These are phyloP conservation scores for Agonopterix arenella DNA, from an alignment of 2,888 invertebrate species.

Conservation along the genomic window DNA sequence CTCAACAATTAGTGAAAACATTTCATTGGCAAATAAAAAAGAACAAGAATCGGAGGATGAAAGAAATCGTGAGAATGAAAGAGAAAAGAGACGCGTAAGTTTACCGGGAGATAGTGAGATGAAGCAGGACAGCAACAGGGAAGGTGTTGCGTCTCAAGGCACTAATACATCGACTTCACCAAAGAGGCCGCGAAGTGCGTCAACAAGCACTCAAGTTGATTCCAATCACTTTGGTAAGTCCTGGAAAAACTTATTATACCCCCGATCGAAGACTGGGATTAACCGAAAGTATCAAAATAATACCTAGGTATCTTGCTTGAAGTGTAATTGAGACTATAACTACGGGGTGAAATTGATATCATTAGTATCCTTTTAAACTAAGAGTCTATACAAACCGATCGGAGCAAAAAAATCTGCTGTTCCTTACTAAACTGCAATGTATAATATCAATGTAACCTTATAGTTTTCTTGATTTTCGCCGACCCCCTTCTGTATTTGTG, in stretches of 20 bases:
- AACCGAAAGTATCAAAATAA: too few species aligned
- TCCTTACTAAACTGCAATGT: too few species aligned
- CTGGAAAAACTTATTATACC: neutral
- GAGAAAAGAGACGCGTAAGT: slow-evolving; percentile 78
- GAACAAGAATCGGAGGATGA: slow-evolving; percentile 55
- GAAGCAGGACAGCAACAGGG: slow-evolving; percentile 61
- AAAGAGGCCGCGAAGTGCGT: slow-evolving; percentile 86
- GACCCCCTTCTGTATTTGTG: too few species aligned
- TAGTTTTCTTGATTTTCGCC: too few species aligned
- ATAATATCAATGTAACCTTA: too few species aligned
- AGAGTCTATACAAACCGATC: too few species aligned
- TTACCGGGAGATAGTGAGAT: slow-evolving; percentile 74
- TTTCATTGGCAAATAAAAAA: slow-evolving; percentile 65
- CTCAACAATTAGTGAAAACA: slow-evolving; percentile 85
- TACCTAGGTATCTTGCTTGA: too few species aligned
- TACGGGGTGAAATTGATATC: too few species aligned
- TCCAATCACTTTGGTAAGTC: slow-evolving; percentile 88
- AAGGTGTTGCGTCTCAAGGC: slow-evolving; percentile 53
- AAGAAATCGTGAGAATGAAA: slow-evolving; percentile 52
- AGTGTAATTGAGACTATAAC: too few species aligned
- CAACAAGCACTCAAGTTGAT: slow-evolving; percentile 90
- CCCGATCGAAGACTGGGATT: too few species aligned
- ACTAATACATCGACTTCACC: slow-evolving; percentile 75
- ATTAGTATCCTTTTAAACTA: too few species aligned
- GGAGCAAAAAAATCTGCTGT: too few species aligned